Conservation (phyloP, 2,888 invertebrate genomes). For the Operophtera brumata region DNA sequence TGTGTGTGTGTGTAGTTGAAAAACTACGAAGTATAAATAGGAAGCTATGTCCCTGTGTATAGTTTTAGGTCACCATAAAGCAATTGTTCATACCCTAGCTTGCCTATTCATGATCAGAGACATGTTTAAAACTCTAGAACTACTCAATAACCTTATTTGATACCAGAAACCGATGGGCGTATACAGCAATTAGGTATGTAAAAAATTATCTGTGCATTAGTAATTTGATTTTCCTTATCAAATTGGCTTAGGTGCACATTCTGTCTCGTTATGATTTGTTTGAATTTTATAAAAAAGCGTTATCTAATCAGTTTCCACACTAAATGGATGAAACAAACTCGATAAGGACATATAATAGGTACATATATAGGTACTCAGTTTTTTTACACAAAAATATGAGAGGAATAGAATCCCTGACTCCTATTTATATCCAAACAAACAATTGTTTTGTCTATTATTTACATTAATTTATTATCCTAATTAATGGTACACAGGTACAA, state of each 20-base stretch:
- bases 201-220: background rate
- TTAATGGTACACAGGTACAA: background rate
- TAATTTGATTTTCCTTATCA: background rate
- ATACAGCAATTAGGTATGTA: background rate
- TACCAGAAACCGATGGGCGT: background rate
- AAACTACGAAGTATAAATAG: slow-evolving; percentile 5
- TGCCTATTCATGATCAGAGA: background rate
- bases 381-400: no score
- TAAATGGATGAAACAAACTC: background rate
- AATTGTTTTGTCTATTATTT: background rate
- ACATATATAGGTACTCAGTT: no score
- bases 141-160: slow-evolving; percentile 3
- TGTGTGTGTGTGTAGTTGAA: background rate
- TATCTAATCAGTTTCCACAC: slow-evolving; percentile 3
- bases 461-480: slow-evolving; percentile 1
- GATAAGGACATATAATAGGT: background rate
- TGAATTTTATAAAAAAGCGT: background rate
- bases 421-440: no score
- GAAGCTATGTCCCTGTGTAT: background rate
- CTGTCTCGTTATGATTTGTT: background rate
- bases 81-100: slow-evolving; percentile 11
- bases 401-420: no score
- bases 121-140: slow-evolving; percentile 2
- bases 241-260: background rate
- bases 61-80: slow-evolving; percentile 1